Percentiles rank a stretch among this genome's conserved stretches.
Conservation (phyloP, 2,797 vertebrate genomes). For the Amazona ochrocephala region DNA sequence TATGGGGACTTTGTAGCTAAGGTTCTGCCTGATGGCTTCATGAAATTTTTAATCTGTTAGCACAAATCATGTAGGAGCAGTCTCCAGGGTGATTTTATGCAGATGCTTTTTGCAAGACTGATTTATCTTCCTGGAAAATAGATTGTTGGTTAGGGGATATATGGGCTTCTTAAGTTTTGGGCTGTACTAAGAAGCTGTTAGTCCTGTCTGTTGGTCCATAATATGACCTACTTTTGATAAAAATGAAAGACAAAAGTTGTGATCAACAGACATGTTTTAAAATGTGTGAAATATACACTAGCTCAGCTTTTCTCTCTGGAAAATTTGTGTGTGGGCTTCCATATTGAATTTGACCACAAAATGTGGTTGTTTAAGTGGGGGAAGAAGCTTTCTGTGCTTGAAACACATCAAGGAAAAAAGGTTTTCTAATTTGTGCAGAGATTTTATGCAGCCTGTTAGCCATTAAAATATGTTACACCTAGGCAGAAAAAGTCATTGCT, state of each 20-base stretch:
- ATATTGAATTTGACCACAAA: background rate
- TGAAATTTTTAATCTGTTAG: background rate
- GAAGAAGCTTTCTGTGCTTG: background rate
- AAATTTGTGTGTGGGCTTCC: background rate
- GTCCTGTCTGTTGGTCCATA: background rate
- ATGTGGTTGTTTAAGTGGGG: background rate
- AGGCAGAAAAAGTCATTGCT: background rate
- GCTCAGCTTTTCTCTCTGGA: background rate
- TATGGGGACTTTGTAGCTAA: background rate
- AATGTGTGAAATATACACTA: background rate
- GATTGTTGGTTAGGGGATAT: background rate
- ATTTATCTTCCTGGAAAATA: background rate
- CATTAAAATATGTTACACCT: background rate
- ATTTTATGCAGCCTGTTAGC: background rate
- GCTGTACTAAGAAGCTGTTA: background rate
- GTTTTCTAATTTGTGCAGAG: background rate
- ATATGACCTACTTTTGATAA: background rate
- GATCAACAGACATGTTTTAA: background rate
- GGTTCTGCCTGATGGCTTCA: background rate
- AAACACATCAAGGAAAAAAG: background rate
- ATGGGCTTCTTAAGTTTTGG: background rate
- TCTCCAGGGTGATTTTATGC: background rate
- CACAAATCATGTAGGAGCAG: background rate
- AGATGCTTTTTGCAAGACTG: background rate
- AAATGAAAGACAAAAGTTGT: background rate